Conservation (phyloP, 2,888 invertebrate species). For the Himalopsyche tibetana region DNA sequence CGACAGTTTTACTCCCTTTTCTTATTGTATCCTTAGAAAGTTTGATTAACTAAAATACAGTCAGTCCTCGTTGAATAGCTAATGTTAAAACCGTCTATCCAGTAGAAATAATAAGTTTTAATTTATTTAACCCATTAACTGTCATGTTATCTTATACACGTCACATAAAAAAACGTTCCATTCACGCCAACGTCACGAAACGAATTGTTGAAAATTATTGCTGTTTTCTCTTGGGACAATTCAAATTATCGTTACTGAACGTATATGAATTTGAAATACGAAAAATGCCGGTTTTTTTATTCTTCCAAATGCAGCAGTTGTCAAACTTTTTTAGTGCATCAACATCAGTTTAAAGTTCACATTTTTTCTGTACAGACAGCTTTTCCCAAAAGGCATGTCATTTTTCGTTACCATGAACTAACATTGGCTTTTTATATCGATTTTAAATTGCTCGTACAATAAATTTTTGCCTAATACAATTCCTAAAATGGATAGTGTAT, state of each 20-base stretch:
- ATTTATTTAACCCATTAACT: neutral
- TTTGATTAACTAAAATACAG: too few relatives aligned
- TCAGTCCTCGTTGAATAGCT: neutral
- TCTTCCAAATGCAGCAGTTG: neutral
- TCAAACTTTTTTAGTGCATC: neutral
- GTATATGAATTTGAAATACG: neutral
- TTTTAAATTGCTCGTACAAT: too few relatives aligned
- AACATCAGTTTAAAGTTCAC: neutral
- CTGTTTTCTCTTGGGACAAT: conserved; percentile 1
- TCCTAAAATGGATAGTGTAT: too few relatives aligned
- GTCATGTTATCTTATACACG: neutral
- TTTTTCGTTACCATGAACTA: too few relatives aligned
- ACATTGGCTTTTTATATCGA: too few relatives aligned
- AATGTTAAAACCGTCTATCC: neutral
- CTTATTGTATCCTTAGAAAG: too few relatives aligned
- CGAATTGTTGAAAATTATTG: neutral
- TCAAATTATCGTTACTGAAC: neutral
- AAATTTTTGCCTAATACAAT: too few relatives aligned
- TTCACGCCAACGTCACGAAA: neutral
- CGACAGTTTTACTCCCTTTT: too few relatives aligned
- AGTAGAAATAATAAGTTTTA: neutral
- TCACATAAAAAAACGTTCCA: neutral
- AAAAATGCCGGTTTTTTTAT: neutral
- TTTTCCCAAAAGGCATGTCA: neutral
- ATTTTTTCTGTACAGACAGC: neutral